Conservation (phyloP, 1,140 invertebrate genomes). For the Formica exsecta region DNA sequence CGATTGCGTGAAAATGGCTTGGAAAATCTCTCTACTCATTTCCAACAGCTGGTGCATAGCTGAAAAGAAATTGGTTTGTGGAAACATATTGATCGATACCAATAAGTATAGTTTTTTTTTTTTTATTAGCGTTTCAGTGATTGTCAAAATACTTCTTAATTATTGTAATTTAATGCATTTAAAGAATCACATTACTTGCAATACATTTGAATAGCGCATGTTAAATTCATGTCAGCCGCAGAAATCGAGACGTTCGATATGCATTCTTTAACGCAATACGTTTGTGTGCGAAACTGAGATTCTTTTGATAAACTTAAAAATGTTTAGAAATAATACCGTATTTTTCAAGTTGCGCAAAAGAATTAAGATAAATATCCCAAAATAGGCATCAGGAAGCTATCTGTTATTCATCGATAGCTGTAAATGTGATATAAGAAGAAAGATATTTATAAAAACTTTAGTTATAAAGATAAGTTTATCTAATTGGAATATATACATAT, state of each 20-base stretch:
- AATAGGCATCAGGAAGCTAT: neutral
- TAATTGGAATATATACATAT: neutral
- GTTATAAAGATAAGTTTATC: neutral
- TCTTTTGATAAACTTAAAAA: constrained; percentile 17
- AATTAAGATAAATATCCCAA: neutral
- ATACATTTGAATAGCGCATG: constrained; percentile 17
- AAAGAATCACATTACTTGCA: constrained; percentile 9
- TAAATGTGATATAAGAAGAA: neutral
- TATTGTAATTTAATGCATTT: constrained; percentile 43
- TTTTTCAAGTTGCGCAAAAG: neutral
- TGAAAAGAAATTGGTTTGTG: constrained; percentile 23
- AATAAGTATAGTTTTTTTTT: neutral
- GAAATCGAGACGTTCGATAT: constrained; percentile 2
- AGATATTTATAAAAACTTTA: neutral
- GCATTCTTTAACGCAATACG: constrained; percentile 12
- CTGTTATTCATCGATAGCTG: neutral
- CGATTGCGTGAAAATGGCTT: neutral
- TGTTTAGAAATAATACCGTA: neutral
- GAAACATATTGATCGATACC: neutral
- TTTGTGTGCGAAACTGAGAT: neutral
- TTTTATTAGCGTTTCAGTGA: neutral
- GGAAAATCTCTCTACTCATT: neutral
- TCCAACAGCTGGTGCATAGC: neutral
- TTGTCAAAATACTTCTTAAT: constrained; percentile 39
- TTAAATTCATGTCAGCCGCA: constrained; percentile 47